Evolutionary conservation across 2,113 vertebrate genomes (phyloP), one percentile per base, ranked within the genome.

Genomic region (Gadus chalcogrammus): DNA sequence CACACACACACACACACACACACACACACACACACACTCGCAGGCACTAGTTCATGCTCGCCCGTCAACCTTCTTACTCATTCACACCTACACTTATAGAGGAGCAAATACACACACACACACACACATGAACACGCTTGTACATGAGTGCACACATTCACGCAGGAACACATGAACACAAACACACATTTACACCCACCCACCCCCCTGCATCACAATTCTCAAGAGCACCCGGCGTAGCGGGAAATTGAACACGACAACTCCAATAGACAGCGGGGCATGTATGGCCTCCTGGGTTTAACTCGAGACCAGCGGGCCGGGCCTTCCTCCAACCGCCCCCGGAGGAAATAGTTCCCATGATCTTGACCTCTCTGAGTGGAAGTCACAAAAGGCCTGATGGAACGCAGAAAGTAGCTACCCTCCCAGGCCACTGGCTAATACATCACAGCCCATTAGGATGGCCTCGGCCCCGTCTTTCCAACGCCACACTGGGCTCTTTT

Each of bases 371-470:
- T 58, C 12, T 68, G 70, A 65, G 75, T 65, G 55, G 61, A 75
- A 68, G 79, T 79, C 84, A 72, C 62, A 31, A 68, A 68, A 56
- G 67, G 81, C 78, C 74, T 67, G 38, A 61, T 75, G 72, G 84
- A 80, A 77, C 78, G n/a, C 80, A 65, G 72, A 63, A 7, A 24
- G 68, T 74, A 78, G 74, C 55, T 18, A 68, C 72, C 17, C 55
- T 17, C n/a, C 55, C 15, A 67, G 65, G 78, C 72, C 79, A 80
- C 74, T 74, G 70, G 79, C 76, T 69, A 71, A 82, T 86, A 84
- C 85, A 89, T 90, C 81, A 88, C 76, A 83, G 73, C 63, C 73
- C 75, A 86, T 84, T 83, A 84, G 89, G 75, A 69, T 73, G 76
- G 81, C 64, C 66, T 79, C 70, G 61, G 31, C 42, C 42, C 42